Percentiles rank a stretch among this genome's conserved stretches.
Evolutionary conservation across 2,797 vertebrate genomes (phyloP).

Genomic region (Sebastes steindachneri): DNA sequence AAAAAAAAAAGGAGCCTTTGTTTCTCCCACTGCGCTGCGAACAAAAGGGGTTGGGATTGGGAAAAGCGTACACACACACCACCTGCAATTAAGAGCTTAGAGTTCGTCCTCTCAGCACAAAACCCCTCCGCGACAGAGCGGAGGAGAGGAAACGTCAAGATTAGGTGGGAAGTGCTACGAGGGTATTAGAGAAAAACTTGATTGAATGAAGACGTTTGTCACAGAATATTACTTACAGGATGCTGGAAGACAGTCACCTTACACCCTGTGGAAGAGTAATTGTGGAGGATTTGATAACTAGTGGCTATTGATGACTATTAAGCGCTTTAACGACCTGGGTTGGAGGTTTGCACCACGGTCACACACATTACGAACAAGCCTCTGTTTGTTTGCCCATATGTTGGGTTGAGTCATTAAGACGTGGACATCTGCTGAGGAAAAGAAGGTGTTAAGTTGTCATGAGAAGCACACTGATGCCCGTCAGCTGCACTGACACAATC

Average conservation of each 20-base stretch:
- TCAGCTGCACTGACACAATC: not conserved
- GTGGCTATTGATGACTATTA: slow-evolving; percentile 80
- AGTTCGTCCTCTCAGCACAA: slow-evolving; percentile 60
- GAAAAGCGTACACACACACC: slow-evolving; percentile 65
- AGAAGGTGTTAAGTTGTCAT: slow-evolving; percentile 51
- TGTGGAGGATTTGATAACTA: slow-evolving; percentile 77
- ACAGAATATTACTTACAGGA: slow-evolving; percentile 80
- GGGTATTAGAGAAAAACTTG: slow-evolving; percentile 49
- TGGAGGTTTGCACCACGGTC: slow-evolving; percentile 64
- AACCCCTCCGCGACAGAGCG: slow-evolving; percentile 28
- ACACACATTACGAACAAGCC: slow-evolving; percentile 75
- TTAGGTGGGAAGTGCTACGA: slow-evolving; percentile 68
- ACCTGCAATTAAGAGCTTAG: slow-evolving; percentile 84
- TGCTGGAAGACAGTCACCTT: slow-evolving; percentile 73
- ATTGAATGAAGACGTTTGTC: slow-evolving; percentile 74
- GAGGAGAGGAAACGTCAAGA: slow-evolving; percentile 73
- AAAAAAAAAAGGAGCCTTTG: slow-evolving; percentile 70
- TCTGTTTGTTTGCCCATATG: slow-evolving; percentile 74
- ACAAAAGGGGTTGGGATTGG: slow-evolving; percentile 73
- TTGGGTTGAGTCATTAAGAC: slow-evolving; percentile 23
- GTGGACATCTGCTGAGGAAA: slow-evolving; percentile 49
- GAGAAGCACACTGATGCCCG: slow-evolving; percentile 10
- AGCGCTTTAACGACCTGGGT: slow-evolving; percentile 65
- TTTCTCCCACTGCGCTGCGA: slow-evolving; percentile 59
- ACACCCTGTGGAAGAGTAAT: slow-evolving; percentile 72